Percentiles rank a stretch among this genome's conserved stretches.
Conservation (phyloP, 2,888 invertebrate genomes). For the Troides aeacus region DNA sequence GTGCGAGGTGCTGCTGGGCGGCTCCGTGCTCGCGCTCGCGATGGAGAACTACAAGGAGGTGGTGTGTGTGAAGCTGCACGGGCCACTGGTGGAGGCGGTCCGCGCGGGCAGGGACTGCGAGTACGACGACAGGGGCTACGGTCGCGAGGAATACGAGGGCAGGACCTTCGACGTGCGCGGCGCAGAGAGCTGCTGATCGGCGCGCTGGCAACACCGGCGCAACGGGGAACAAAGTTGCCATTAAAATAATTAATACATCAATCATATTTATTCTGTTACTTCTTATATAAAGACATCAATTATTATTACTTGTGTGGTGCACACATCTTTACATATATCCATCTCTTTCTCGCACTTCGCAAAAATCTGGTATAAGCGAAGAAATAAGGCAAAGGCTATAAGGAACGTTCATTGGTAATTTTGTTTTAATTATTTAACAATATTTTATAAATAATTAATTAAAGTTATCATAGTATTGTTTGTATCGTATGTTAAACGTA, state of each 20-base stretch:
- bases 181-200: conserved; percentile 62
- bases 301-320: too few species aligned
- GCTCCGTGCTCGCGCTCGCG: conserved; percentile 84
- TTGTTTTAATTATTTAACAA: too few species aligned
- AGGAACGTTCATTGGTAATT: too few species aligned
- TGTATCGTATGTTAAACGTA: too few species aligned
- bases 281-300: too few species aligned
- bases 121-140: conserved; percentile 76
- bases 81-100: conserved; percentile 60
- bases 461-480: too few species aligned
- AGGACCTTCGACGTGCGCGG: conserved; percentile 78
- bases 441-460: too few species aligned
- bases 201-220: conserved; percentile 14
- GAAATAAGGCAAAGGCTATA: too few species aligned
- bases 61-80: conserved; percentile 82
- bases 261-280: too few species aligned
- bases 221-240: background rate
- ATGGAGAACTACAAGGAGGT: conserved; percentile 83
- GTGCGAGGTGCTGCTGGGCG: conserved; percentile 88
- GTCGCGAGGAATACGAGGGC: conserved; percentile 53
- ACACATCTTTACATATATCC: too few species aligned
- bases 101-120: conserved; percentile 66
- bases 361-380: too few species aligned
- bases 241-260: conserved; percentile 17
- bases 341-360: too few species aligned